Conservation (phyloP, 2,797 vertebrate species). For the Acanthis flammea region DNA sequence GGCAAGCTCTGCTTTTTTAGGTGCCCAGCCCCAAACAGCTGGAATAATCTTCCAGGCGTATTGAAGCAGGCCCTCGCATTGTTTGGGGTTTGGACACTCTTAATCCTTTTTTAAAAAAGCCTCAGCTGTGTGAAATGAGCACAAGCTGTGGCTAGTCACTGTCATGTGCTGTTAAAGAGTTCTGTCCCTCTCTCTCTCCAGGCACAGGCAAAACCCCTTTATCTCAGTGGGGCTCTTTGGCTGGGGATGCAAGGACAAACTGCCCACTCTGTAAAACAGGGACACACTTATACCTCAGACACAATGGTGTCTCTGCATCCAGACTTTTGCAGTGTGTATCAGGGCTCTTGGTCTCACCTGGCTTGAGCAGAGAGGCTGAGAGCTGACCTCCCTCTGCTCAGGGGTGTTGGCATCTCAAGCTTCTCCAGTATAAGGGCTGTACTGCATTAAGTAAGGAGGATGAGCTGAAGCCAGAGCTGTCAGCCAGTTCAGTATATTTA, state of each 20-base stretch:
- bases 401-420: background rate
- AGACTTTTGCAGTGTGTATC: fast-evolving
- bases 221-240: background rate
- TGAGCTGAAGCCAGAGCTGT: background rate
- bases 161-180: background rate
- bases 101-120: conserved; percentile 18
- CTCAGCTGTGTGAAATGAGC: background rate
- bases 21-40: conserved; percentile 15
- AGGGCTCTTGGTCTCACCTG: background rate
- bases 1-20: background rate
- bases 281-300: background rate
- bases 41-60: conserved; percentile 25
- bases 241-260: background rate
- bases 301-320: background rate
- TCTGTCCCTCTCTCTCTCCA: background rate
- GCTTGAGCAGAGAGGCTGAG: background rate
- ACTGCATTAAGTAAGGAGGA: background rate
- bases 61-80: background rate
- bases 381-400: background rate
- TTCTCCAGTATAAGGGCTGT: background rate
- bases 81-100: background rate
- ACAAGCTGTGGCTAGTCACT: background rate
- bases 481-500: background rate
- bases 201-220: background rate
- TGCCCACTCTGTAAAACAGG: background rate